Base-by-base conservation (phyloP, 2,888 invertebrate genomes). In the Buathra laborator region DNA sequence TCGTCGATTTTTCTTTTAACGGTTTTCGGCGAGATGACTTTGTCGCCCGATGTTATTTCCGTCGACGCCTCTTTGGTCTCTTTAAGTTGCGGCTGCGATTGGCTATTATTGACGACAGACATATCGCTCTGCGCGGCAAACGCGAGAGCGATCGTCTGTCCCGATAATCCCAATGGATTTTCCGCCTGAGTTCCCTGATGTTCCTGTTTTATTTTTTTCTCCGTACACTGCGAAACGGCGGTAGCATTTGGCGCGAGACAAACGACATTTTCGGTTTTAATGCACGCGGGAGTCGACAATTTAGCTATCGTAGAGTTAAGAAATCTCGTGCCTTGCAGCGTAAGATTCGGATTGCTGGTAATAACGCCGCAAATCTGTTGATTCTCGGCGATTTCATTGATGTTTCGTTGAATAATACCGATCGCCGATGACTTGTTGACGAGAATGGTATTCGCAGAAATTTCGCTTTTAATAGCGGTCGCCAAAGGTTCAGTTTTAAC, bases 311-410 rank as follows among this genome's bases (percentile, higher is more conserved):
- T 89, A 3, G 94, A 93, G 67, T 93, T 94, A 70, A 92, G 93
- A 19, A 94, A 82, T 74, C 94, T 89, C 46, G 93, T 90, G 2
- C 91, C 87, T 56, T 93, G 93, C 7, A 91, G 87, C 9, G 89
- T 83, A n/a, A 93, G 71, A 86, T 92, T 93, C 0, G 93, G 92
- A 87, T 92, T 94, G 83, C 93, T 94, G 10, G 94, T 92, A 48
- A 94, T 94, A 0, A 94, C 94, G 0, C 94, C 92, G 78, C 94
- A 93, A 29, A 93, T 91, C 64, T 92, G 92, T 56, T 92, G 93
- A 64, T 53, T 89, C 12, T 92, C 92, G 1, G 87, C 56, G 3
- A 90, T 87, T 24, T 93, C 93, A 19, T 84, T 88, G 37, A 92
- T 66, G 79, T 90, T 92, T 6, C 93, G 86, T 32, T 92, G 93